Evolutionary conservation across 2,113 vertebrate species (phyloP), one percentile per base, ranked within the genome.

Genomic region (Danionella cerebrum): DNA sequence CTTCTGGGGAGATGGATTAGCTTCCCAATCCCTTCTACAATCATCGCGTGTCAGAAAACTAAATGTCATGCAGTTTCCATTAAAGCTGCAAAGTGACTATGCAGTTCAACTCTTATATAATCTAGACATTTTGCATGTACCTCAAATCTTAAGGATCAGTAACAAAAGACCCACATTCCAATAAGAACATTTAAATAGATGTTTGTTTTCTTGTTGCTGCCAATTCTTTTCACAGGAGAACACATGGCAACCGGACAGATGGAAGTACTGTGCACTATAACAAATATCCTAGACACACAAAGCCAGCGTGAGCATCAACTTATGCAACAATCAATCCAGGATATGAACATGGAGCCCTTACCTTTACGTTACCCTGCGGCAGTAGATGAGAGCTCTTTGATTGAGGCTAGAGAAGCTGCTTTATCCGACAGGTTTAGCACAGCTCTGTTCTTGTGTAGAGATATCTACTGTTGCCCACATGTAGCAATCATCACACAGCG

Each of bases 391-490:
- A 50, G 39, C 39, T 60, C 35, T 36, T 18, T 29, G 42, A 47
- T 48, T 78, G 69, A 75, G 60, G 77, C 59, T 78, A 73, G 73
- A 76, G 45, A 62, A 71, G 65, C 45, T 36, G 13, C 35, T 36
- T 70, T 58, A 35, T 65, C 36, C 67, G 60, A 68, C 36, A 47
- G 29, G 51, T 21, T 54, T 59, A 39, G 24, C 47, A 16, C 42
- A 41, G 36, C 18, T 33, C 65, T 38, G 70, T 74, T 79, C 57
- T 45, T 70, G 69, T 72, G 71, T 75, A 71, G 70, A 80, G 77
- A 76, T 76, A 70, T 83, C 79, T 81, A 36, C 59, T 77, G 76
- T 80, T 83, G 78, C 79, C 76, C 80, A 82, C 60, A 83, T 84
- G 82, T 82, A 79, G 80, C 82, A 83, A 80, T 73, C 27, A 70